Base-by-base conservation (phyloP, 2,888 invertebrate species). In the Napeogenes sylphis region DNA sequence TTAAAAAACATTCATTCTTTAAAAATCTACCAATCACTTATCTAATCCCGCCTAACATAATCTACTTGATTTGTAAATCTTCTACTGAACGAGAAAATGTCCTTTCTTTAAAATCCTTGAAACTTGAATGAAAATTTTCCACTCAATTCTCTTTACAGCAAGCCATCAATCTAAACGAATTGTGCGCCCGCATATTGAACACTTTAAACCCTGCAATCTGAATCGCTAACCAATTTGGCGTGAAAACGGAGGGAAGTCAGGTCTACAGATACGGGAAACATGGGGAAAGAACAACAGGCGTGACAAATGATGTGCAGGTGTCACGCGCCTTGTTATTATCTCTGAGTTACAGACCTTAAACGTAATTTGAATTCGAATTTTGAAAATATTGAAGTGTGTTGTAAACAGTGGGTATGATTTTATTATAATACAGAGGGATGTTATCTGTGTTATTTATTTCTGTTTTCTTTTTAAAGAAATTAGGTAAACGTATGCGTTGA, bases 241-340 rank as follows among this genome's bases (percentile, higher is more conserved):
- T 79, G 76, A 83, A 81, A 81, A 73, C 66, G 71, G 71, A 74
- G 73, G 73, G 72, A 75, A 75, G 75, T 74, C 76, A 75, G 67
- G 70, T 72, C 75, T 66, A 71, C 72, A 74, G 64, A 62, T 64
- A 79, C 51, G 73, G 75, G 77, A 82, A 83, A 84, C 81, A 82
- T 74, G 78, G 75, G 76, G 77, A 75, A 73, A 74, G 69, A 70
- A 70, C 67, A 72, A 71, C 64, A 71, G 77, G 74, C 80, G 81
- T 87, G 87, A 88, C 87, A 89, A 89, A 89, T 85, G 86, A 88
- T 79, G 77, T 80, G 80, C 86, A 87, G 85, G 86, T 87, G 85
- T 83, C 85, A 82, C 79, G 80, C 78, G 68, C 61, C 64, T 65
- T 70, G 74, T 75, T 83, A 82, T 83, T 82, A 75, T 67, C 57